Evolutionary conservation across 2,888 invertebrate species (phyloP), one percentile per base, ranked within the genome.

Genomic region (Luperina nickerlii): DNA sequence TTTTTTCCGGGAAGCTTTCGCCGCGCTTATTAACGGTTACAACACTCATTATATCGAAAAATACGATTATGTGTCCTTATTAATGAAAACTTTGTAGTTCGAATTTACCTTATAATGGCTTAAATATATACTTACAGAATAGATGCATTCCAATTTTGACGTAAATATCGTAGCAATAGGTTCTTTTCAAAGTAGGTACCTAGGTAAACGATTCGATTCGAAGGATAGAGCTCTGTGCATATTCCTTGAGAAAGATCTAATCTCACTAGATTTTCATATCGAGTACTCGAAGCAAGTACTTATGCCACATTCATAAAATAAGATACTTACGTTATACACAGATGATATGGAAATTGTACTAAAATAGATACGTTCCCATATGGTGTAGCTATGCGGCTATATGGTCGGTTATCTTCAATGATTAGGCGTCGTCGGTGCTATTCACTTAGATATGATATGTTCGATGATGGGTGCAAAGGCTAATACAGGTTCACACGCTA

Each of bases 1-100:
- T n/a, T 48, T 83, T 86, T 76, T 83, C 73, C 69, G 74, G 69
- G 45, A 82, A 74, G 32, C n/a, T 74, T 67, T 82, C 51, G 65
- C 51, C 32, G 38, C 54, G 69, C 76, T 84, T 87, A 85, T 83
- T 74, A 65, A 68, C 66, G 79, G 20, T 54, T 27, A 85, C 76
- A 78, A 85, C 85, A 71, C 62, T 81, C 76, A 79, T 74, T 84
- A 74, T 62, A 27, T 27, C 11, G 13, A 72, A 48, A 38, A 54
- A 27, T 20, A 54, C 1, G 9, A 51, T 15, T 5, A 45, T 15
- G 2, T 45, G 1, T n/a, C 15, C 15, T 42, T 32, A 18, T 2
- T 32, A 27, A 18, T 9, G 27, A 66, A 13, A 57, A n/a, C 18
- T 20, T 24, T 1, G 1, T 32, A 18, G n/a, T n/a, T 48, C 1